Percentiles rank a stretch among this genome's conserved stretches.
Evolutionary conservation across 2,797 vertebrate genomes (phyloP).

Genomic region (Xyrichtys novacula): DNA sequence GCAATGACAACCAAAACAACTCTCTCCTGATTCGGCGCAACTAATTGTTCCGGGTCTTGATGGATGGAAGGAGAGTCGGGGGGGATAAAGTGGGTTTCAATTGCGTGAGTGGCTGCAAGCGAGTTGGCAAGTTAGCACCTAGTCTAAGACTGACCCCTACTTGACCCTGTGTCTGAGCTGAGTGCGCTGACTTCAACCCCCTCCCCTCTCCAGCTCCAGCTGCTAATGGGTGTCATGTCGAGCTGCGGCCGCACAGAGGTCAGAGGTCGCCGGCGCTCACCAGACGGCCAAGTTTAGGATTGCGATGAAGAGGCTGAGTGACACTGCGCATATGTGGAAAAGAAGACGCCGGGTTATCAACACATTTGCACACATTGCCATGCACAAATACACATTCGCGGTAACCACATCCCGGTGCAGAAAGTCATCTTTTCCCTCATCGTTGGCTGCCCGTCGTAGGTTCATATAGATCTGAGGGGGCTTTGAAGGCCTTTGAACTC

Average conservation of each 20-base stretch:
- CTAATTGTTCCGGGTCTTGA: slow-evolving; percentile 89
- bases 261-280: slow-evolving; percentile 69
- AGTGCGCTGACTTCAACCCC: slow-evolving; percentile 55
- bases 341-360: slow-evolving; percentile 54
- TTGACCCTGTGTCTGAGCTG: slow-evolving; percentile 80
- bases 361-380: slow-evolving; percentile 2
- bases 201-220: slow-evolving; percentile 75
- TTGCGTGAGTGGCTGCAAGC: slow-evolving; percentile 93
- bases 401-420: slow-evolving; percentile 55
- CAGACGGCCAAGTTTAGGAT: slow-evolving; percentile 88
- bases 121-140: slow-evolving; percentile 99
- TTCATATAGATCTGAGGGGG: slow-evolving; percentile 93
- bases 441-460: slow-evolving; percentile 79
- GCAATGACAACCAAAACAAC: slow-evolving; percentile 65
- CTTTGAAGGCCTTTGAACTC: slow-evolving; percentile 97
- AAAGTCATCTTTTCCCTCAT: slow-evolving; percentile 72
- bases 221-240: slow-evolving; percentile 86
- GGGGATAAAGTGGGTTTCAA: slow-evolving; percentile 70
- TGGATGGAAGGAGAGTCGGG: slow-evolving; percentile 52
- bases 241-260: slow-evolving; percentile 71
- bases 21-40: slow-evolving; percentile 82
- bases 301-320: slow-evolving; percentile 84
- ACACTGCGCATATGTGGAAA: slow-evolving; percentile 88
- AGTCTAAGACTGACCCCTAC: slow-evolving; percentile 89
- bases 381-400: slow-evolving; percentile 20